These are phyloP conservation scores for Tetramorium bicarinatum DNA, from an alignment of 2,888 invertebrate species.

Conservation along the genomic window DNA sequence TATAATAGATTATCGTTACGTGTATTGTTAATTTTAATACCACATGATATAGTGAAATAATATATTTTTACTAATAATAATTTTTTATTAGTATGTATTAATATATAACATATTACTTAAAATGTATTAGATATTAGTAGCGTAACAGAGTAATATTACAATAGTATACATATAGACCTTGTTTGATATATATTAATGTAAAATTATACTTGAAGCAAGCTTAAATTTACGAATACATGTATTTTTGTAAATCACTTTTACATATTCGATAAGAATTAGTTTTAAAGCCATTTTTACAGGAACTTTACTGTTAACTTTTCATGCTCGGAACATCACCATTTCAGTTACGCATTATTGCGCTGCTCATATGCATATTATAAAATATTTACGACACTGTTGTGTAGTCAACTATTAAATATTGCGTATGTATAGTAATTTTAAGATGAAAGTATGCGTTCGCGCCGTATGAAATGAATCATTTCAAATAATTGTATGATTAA, in stretches of 20 bases:
- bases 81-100: conserved; percentile 1
- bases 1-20: neutral
- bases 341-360: conserved; percentile 5
- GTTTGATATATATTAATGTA: neutral
- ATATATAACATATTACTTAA: neutral
- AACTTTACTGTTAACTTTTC: neutral
- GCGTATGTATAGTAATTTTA: neutral
- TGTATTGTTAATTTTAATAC: neutral
- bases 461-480: neutral
- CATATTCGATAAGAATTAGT: neutral
- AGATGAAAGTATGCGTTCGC: neutral
- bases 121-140: neutral
- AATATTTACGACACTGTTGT: neutral
- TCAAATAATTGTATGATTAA: neutral
- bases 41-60: neutral
- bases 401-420: neutral
- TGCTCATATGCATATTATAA: neutral
- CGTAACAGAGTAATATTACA: neutral
- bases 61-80: neutral
- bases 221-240: neutral
- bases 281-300: conserved; percentile 9
- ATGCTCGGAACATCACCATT: neutral
- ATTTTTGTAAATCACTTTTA: conserved; percentile 1
- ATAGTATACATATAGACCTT: neutral
- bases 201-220: neutral